phyloP scores from a whole-genome alignment of 2,113 vertebrate species.

The Siphamia tubifer region DNA sequence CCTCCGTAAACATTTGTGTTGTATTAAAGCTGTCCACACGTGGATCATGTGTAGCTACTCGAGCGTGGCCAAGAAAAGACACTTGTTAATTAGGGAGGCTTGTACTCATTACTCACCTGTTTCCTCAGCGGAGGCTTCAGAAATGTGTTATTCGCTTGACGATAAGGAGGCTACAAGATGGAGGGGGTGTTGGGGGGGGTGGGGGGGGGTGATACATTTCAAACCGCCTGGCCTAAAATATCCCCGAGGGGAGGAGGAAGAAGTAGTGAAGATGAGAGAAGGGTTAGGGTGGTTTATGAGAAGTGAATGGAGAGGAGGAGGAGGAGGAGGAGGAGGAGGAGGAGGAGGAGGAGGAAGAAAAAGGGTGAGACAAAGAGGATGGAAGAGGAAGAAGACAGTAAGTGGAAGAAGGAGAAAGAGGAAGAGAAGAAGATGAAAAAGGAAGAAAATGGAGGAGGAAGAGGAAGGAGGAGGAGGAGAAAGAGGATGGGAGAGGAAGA shows the following conservation, averaged over 20 bases:
- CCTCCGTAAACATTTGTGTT: conserved; percentile 17
- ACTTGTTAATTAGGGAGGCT: conserved; percentile 74
- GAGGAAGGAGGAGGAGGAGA: too few species aligned
- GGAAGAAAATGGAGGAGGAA: too few species aligned
- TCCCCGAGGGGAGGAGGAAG: conserved; percentile 25
- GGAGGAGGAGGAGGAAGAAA: not conserved
- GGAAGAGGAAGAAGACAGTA: too few species aligned
- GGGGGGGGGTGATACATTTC: conserved; percentile 20
- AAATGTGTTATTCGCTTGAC: conserved; percentile 8
- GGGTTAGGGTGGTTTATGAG: not conserved
- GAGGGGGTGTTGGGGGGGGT: not conserved
- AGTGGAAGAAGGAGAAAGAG: too few species aligned
- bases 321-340: not conserved
- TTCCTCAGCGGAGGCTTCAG: conserved; percentile 58
- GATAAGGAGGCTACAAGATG: not conserved
- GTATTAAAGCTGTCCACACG: not conserved
- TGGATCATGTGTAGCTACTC: conserved; percentile 68
- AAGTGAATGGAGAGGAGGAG: not conserved
- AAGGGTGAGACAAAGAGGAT: not conserved
- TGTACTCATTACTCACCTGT: conserved; percentile 65
- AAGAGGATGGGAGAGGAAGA: too few species aligned
- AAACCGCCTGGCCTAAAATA: conserved; percentile 20
- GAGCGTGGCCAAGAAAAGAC: conserved; percentile 58
- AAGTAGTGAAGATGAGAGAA: conserved; percentile 46
- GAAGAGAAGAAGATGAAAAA: too few species aligned